Evolutionary conservation across 2,888 invertebrate species (phyloP), one percentile per base, ranked within the genome.

Genomic region (Volucella bombylans): DNA sequence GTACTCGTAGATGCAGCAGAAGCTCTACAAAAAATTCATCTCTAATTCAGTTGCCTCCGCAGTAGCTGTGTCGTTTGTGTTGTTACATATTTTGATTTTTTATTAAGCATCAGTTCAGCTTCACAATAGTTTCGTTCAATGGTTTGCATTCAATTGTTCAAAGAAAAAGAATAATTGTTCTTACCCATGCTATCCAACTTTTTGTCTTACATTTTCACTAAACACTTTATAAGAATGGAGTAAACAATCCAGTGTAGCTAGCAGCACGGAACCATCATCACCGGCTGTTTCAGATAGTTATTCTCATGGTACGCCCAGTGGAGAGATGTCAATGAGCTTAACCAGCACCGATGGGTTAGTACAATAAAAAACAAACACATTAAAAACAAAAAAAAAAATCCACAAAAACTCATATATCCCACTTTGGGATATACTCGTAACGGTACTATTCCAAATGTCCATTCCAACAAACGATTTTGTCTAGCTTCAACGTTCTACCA

Each of bases 241-340:
- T 90, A 96, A 96, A 3, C 96, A 97, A 8, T 96, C 96, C 0
- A 97, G 97, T 73, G 92, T 93, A 92, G 93, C 93, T 49, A 93
- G 93, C 69, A 94, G 93, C 77, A 93, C 94, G 67, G 94, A 94
- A 38, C 97, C 97, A 0, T 97, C 96, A 0, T 97, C 97, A 1
- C 97, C 97, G 41, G 95, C 95, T 88, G 94, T 89, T 23, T 93
- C 94, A 12, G 93, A 94, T 89, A 90, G 93, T 88, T 91, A 93
- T 89, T 89, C 93, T 2, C 93, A 93, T 85, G 94, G 93, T 87
- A 89, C 88, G 23, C 88, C 89, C 54, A 94, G 94, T 88, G 94
- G 94, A 87, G 93, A 93, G 87, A 94, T 94, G 92, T 94, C 94
- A 1, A 93, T 94, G 65, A 94, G 94, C 89, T 90, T 94, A 76